Conservation (phyloP, 2,797 vertebrate species). For the Spheniscus humboldti region DNA sequence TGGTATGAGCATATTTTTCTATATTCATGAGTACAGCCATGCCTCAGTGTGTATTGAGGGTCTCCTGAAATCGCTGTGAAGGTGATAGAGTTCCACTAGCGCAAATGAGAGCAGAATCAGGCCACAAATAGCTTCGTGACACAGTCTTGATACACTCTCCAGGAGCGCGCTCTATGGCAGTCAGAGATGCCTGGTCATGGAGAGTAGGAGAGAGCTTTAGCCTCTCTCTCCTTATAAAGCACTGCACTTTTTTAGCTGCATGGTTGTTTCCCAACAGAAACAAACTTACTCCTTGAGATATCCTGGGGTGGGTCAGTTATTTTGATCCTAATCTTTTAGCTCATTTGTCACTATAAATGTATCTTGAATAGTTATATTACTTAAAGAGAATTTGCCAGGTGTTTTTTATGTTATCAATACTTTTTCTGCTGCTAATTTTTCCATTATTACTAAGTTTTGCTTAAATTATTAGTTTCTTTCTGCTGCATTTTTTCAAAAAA, state of each 20-base stretch:
- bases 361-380: not conserved
- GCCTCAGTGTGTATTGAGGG: not conserved
- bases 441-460: not conserved
- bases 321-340: not conserved
- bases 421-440: not conserved
- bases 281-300: not conserved
- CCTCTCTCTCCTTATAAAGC: not conserved
- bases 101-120: not conserved
- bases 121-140: not conserved
- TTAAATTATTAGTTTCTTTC: not conserved
- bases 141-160: not conserved
- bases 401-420: not conserved
- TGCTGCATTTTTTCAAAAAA: not conserved
- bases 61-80: not conserved
- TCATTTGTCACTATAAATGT: not conserved
- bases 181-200: not conserved
- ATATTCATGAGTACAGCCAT: not conserved
- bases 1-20: not conserved
- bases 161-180: not conserved
- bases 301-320: not conserved
- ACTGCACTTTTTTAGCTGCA: not conserved
- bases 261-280: not conserved
- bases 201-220: not conserved
- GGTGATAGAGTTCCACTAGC: not conserved
- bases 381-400: not conserved